Conservation (phyloP, 1,140 invertebrate species). For the Habropoda laboriosa region DNA sequence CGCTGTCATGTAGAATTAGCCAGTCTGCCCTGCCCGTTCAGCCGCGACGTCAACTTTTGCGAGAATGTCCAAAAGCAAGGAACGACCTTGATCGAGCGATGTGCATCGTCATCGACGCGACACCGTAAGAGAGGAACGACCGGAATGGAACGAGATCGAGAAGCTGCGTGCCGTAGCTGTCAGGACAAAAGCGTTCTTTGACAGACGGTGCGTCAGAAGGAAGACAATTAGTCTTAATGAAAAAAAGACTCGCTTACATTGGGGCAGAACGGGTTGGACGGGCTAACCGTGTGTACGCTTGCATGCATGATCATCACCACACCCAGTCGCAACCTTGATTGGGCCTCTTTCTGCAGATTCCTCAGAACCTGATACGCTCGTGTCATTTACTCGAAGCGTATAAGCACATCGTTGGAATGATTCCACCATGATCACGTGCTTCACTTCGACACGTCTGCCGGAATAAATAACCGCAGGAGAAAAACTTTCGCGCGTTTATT, state of each 20-base stretch:
- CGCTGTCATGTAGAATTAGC: neutral
- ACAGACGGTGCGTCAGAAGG: conserved; percentile 5
- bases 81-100: neutral
- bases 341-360: conserved; percentile 67
- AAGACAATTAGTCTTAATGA: conserved; percentile 36
- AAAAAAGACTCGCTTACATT: conserved; percentile 41
- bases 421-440: conserved; percentile 37
- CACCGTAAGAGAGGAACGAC: conserved; percentile 8
- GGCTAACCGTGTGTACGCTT: neutral
- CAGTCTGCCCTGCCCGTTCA: neutral
- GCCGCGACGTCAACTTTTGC: neutral
- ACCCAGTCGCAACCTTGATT: conserved; percentile 70
- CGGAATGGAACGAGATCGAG: neutral
- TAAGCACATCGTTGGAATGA: conserved; percentile 8
- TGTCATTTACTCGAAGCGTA: conserved; percentile 45
- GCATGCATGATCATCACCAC: conserved; percentile 40
- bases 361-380: conserved; percentile 60
- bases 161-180: neutral
- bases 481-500: neutral
- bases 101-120: neutral
- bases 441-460: conserved; percentile 3
- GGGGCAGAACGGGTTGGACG: conserved; percentile 32
- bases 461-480: neutral
- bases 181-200: conserved; percentile 31
- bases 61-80: neutral